Evolutionary conservation across 2,888 invertebrate genomes (phyloP).

Genomic region (Helleia helle): DNA sequence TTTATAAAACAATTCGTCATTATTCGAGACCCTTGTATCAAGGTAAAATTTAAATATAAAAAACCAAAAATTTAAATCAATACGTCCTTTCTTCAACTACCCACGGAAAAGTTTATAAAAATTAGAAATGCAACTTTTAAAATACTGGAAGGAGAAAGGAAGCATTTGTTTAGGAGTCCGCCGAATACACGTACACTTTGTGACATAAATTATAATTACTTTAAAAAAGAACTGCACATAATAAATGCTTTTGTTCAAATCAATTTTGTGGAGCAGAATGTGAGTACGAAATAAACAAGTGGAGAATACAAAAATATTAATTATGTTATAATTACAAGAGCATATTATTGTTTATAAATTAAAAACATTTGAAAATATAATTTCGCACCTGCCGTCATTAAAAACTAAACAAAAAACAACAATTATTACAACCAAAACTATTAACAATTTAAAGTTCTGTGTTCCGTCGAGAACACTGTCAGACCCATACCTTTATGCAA

Average conservation of each 20-base stretch:
- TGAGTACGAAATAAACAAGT: too few species aligned
- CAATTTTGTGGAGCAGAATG: too few species aligned
- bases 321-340: not conserved
- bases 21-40: too few species aligned
- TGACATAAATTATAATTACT: too few species aligned
- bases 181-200: too few species aligned
- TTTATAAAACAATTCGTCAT: too few species aligned
- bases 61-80: not conserved
- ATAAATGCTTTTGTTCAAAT: too few species aligned
- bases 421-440: conserved; percentile 1
- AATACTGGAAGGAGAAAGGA: conserved; percentile 14
- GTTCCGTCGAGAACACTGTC: not conserved
- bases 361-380: not conserved
- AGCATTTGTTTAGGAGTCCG: conserved; percentile 11
- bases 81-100: not conserved
- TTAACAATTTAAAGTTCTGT: not conserved
- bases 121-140: conserved; percentile 22
- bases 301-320: not conserved
- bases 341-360: not conserved
- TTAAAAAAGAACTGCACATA: too few species aligned
- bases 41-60: not conserved
- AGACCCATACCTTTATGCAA: not conserved
- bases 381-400: not conserved
- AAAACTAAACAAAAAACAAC: not conserved
- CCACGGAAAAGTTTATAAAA: conserved; percentile 4